Percentiles rank a stretch among this genome's conserved stretches.
phyloP scores from a whole-genome alignment of 2,113 vertebrate genomes.

The Odontophorus gujanensis region DNA sequence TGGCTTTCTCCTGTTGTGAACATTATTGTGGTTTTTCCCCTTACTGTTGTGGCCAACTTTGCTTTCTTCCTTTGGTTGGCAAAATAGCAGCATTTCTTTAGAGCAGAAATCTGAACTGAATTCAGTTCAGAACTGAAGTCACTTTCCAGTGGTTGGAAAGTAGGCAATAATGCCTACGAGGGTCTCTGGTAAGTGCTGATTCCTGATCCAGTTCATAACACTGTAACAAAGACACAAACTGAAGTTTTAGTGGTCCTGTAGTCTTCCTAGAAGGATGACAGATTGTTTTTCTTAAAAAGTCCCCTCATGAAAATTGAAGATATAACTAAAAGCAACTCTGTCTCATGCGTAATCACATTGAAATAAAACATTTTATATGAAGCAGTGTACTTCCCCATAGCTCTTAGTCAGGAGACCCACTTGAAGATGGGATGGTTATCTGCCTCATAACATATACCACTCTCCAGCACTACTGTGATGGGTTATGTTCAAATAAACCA shows the following conservation, averaged over 20 bases:
- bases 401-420: not conserved
- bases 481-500: not conserved
- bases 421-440: not conserved
- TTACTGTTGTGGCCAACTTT: not conserved
- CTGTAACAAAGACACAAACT: not conserved
- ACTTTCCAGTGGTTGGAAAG: not conserved
- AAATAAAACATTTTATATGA: not conserved
- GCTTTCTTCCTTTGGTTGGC: not conserved
- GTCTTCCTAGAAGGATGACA: not conserved
- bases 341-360: not conserved
- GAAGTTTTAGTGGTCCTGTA: not conserved
- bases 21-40: not conserved
- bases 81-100: not conserved
- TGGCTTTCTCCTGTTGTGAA: not conserved
- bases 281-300: not conserved
- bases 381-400: fast-evolving
- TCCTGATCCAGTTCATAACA: not conserved
- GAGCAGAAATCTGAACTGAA: not conserved
- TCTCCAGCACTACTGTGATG: not conserved
- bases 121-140: not conserved
- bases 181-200: fast-evolving
- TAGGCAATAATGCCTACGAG: not conserved
- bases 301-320: not conserved
- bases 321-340: not conserved
- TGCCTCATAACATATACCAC: not conserved